Base-by-base conservation (phyloP, 2,888 invertebrate genomes). In the Agonopterix subpropinquella region DNA sequence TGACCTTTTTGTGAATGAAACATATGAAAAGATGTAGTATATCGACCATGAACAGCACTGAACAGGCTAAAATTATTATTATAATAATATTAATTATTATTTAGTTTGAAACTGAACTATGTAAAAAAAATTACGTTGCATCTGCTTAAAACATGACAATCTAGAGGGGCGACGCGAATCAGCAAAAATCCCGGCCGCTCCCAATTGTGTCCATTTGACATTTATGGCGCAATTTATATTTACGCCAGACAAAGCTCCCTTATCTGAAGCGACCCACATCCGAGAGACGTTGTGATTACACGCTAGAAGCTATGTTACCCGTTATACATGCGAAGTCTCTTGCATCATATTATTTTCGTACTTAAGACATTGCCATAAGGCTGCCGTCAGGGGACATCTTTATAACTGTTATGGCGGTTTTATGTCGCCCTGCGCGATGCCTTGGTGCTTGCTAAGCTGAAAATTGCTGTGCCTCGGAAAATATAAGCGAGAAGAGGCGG, bases 141-240 rank as follows among this genome's bases (percentile, higher is more conserved):
- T 48, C 45, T 48, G 45, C 44, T 49, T 44, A 43, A 49, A 49
- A 39, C 39, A n/a, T 39, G n/a, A 39, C 9, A 39, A n/a, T n/a
- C 10, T n/a, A 9, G 39, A n/a, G n/a, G 39, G 39, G 39, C 39
- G 58, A 58, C 64, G 64, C 39, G 59, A 63, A 67, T 65, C 60
- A 56, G 56, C 55, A 56, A 55, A 66, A 70, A 67, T 69, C 70
- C 63, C 65, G 60, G 51, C 53, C 58, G 60, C 58, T 59, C 64
- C 61, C 77, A 70, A 77, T 77, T 75, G 77, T 77, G 74, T 71
- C 72, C 73, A 64, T 73, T 64, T 74, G 80, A 82, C 80, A 73
- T 81, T 80, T 80, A 80, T 79, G 67, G 71, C 63, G 72, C 69
- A 70, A 79, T 79, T 77, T 78, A 78, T 79, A 79, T 78, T 78